Percentiles rank a stretch among this genome's conserved stretches.
Evolutionary conservation across 2,797 vertebrate genomes (phyloP).

Genomic region (Pelobates cultripes): DNA sequence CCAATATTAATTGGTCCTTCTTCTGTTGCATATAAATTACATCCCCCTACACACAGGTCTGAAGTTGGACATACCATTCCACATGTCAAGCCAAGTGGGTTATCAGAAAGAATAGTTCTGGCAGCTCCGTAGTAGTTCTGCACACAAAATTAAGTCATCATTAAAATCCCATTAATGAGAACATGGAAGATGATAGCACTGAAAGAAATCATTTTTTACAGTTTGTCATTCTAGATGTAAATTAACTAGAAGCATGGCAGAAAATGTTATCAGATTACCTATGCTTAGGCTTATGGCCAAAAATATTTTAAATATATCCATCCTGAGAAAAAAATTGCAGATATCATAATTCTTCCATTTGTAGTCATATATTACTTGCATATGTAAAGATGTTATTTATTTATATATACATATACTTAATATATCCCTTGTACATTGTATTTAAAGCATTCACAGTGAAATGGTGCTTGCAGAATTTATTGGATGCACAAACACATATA

Average conservation of each 20-base stretch:
- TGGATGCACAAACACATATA: too few relatives aligned
- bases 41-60: slow-evolving; percentile 94
- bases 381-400: too few relatives aligned
- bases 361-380: too few relatives aligned
- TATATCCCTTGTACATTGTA: too few relatives aligned
- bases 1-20: slow-evolving; percentile 96
- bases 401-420: too few relatives aligned
- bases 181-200: slow-evolving; percentile 31
- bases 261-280: background rate
- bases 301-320: background rate
- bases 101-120: slow-evolving; percentile 90
- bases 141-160: slow-evolving; percentile 34
- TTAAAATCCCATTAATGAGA: slow-evolving; percentile 12
- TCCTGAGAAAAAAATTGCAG: too few relatives aligned
- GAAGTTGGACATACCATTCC: slow-evolving; percentile 96
- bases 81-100: slow-evolving; percentile 92
- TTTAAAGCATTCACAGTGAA: too few relatives aligned
- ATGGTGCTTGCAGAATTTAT: too few relatives aligned
- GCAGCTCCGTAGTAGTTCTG: slow-evolving; percentile 88
- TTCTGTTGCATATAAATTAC: slow-evolving; percentile 90
- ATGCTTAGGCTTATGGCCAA: background rate
- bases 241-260: slow-evolving; percentile 14
- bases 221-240: slow-evolving; percentile 22
- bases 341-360: too few relatives aligned
- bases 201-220: slow-evolving; percentile 38